Conservation (phyloP, 2,888 invertebrate species). For the Tiliacea aurago region DNA sequence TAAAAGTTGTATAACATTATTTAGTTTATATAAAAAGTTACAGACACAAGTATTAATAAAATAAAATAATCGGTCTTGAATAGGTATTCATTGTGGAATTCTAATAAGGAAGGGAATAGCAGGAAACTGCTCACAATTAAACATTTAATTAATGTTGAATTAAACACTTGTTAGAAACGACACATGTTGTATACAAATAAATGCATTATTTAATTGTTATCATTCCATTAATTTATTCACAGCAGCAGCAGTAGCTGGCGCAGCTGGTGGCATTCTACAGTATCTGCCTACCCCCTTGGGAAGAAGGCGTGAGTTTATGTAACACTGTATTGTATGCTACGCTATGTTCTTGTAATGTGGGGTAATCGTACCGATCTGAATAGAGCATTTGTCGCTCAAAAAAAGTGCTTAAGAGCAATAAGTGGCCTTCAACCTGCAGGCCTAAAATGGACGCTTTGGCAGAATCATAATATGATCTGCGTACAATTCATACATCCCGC, state of each 20-base stretch:
- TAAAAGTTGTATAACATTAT: no score
- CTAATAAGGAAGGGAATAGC: not conserved
- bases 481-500: no score
- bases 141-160: conserved; percentile 14
- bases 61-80: not conserved
- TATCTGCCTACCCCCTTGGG: not conserved
- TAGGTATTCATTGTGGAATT: not conserved
- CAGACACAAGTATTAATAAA: not conserved
- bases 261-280: not conserved
- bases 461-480: no score
- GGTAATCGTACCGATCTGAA: no score
- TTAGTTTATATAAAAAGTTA: no score
- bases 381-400: no score
- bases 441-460: no score
- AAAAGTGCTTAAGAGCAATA: no score
- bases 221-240: not conserved
- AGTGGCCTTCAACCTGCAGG: no score
- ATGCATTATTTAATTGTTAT: conserved; percentile 7
- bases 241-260: not conserved
- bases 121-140: not conserved
- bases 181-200: not conserved
- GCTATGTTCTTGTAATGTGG: no score
- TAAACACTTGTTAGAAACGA: conserved; percentile 2
- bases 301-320: no score
- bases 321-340: no score